phyloP scores from a whole-genome alignment of 2,797 vertebrate genomes.

The Antrozous pallidus region DNA sequence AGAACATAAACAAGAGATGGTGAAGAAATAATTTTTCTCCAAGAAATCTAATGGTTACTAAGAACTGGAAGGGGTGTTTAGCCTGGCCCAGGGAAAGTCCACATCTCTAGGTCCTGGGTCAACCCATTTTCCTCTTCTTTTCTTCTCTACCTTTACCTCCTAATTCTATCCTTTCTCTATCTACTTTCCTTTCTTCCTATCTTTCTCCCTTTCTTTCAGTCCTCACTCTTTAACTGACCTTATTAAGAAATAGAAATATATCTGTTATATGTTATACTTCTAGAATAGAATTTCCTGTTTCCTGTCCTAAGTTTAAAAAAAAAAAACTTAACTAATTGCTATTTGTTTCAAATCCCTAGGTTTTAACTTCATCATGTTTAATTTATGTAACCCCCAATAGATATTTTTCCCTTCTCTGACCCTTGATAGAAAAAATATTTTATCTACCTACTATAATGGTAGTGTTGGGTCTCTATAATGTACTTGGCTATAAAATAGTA shows the following conservation, averaged over 20 bases:
- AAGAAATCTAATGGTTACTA: not conserved
- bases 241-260: not conserved
- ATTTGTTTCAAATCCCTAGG: constrained; percentile 4
- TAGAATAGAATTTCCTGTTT: not conserved
- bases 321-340: not conserved
- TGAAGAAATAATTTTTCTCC: not conserved
- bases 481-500: not conserved
- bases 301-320: not conserved
- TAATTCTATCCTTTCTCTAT: not conserved
- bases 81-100: not conserved
- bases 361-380: constrained; percentile 21
- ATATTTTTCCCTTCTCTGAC: not conserved
- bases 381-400: not conserved
- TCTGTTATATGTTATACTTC: not conserved
- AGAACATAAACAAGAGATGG: not conserved
- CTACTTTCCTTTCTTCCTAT: not conserved
- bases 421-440: not conserved
- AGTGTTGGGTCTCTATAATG: not conserved
- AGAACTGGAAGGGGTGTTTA: not conserved
- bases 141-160: not conserved
- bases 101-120: not conserved
- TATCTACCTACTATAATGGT: not conserved
- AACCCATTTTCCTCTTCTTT: not conserved
- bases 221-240: not conserved
- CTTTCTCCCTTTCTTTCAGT: not conserved